Percentiles rank a stretch among this genome's conserved stretches.
Evolutionary conservation across 2,113 vertebrate genomes (phyloP).

Genomic region (Pandion haliaetus): DNA sequence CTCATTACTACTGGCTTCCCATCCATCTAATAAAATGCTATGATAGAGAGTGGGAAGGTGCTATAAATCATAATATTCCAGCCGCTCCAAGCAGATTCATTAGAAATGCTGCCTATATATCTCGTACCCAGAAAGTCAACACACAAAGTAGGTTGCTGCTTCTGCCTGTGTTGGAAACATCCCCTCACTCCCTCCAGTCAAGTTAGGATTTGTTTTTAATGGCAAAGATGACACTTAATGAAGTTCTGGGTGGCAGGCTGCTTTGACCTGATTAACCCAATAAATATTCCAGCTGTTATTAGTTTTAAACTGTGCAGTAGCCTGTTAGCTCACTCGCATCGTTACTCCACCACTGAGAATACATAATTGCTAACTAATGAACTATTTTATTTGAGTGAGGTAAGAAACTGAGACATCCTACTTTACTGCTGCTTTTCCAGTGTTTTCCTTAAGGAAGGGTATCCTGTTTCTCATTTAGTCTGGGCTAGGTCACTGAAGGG

Average conservation of each 20-base stretch:
- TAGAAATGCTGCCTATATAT: constrained; percentile 84
- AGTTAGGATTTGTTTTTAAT: constrained; percentile 52
- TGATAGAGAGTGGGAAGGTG: constrained; percentile 81
- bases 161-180: constrained; percentile 26
- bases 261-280: constrained; percentile 41
- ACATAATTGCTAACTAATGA: not conserved
- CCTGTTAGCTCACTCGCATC: not conserved
- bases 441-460: not conserved
- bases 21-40: constrained; percentile 89
- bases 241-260: not conserved
- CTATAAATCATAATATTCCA: constrained; percentile 87
- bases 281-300: not conserved
- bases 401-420: not conserved
- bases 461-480: not conserved
- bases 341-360: not conserved
- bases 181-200: not conserved
- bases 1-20: constrained; percentile 87
- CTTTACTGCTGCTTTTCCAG: not conserved
- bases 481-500: accelerated
- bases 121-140: constrained; percentile 76
- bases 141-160: constrained; percentile 68
- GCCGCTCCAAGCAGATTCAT: constrained; percentile 80
- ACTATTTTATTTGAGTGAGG: not conserved
- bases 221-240: constrained; percentile 53
- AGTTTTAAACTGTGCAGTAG: not conserved